Conservation (phyloP, 1,140 invertebrate species). For the Harpegnathos saltator region DNA sequence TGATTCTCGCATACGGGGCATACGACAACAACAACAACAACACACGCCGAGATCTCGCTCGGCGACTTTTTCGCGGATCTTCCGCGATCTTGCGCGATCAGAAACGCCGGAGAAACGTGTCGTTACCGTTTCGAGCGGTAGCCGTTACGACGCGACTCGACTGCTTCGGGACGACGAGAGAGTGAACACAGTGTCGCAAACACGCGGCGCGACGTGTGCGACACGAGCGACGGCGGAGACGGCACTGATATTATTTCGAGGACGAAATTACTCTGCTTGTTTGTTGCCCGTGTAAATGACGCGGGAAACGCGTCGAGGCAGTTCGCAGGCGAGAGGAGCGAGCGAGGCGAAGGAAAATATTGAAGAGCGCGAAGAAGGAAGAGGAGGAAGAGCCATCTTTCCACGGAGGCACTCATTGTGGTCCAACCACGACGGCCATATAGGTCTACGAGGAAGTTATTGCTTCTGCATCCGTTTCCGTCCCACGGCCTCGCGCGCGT, state of each 20-base stretch:
- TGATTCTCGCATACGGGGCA: no score
- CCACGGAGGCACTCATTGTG: conserved; percentile 36
- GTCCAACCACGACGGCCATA: conserved; percentile 61
- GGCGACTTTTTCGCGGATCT: no score
- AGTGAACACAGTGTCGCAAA: no score
- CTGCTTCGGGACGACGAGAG: no score
- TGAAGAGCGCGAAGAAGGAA: conserved; percentile 13
- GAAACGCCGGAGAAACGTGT: no score
- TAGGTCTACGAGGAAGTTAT: conserved; percentile 74
- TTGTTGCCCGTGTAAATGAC: conserved; percentile 8
- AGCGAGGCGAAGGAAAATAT: conserved; percentile 24
- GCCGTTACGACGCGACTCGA: no score
- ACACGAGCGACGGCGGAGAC: no score
- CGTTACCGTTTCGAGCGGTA: no score
- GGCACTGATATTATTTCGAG: not conserved
- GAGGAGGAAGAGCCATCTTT: conserved; percentile 19
- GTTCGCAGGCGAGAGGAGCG: not conserved
- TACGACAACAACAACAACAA: no score
- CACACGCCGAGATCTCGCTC: no score
- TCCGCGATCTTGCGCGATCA: no score
- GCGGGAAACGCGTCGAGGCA: not conserved
- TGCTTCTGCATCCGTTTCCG: conserved; percentile 82
- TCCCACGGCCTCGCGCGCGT: conserved; percentile 76
- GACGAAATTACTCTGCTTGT: not conserved
- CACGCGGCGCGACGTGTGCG: no score